These are phyloP conservation scores for Lerema accius DNA, from an alignment of 1,140 invertebrate genomes.

Conservation along the genomic window DNA sequence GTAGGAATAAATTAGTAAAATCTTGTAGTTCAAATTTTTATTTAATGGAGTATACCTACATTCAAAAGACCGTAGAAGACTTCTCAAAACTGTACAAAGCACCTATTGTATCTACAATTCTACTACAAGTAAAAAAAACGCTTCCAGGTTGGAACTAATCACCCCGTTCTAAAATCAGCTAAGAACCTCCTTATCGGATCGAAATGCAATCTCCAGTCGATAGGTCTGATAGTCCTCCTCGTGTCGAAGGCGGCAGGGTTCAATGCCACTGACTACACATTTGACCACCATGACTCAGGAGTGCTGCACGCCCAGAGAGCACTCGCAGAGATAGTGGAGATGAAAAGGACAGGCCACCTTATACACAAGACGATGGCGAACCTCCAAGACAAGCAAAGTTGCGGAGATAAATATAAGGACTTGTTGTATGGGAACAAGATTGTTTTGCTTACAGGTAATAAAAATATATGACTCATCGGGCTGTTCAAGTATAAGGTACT, in stretches of 20 bases:
- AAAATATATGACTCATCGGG: too few relatives aligned
- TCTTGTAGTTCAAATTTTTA: too few relatives aligned
- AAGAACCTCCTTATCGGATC: conserved; percentile 72
- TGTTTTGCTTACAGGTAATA: conserved; percentile 90
- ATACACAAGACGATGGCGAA: conserved; percentile 95
- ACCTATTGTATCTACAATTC: too few relatives aligned
- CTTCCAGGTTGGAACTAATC: conserved; percentile 67
- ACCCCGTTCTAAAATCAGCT: conserved; percentile 67
- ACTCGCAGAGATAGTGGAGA: conserved; percentile 95
- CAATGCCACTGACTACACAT: conserved; percentile 43
- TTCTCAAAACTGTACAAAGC: too few relatives aligned
- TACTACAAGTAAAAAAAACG: conserved; percentile 1
- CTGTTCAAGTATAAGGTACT: too few relatives aligned
- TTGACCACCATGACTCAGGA: conserved; percentile 60
- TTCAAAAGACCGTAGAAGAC: too few relatives aligned
- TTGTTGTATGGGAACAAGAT: conserved; percentile 94
- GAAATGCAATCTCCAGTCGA: conserved; percentile 91
- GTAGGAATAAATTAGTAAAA: too few relatives aligned
- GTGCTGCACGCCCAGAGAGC: conserved; percentile 85
- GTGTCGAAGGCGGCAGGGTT: conserved; percentile 90
- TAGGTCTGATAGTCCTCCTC: conserved; percentile 92
- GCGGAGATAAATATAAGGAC: conserved; percentile 63
- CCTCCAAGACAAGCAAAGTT: conserved; percentile 80
- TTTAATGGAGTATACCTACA: too few relatives aligned
- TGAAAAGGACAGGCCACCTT: conserved; percentile 96